Percentiles rank a stretch among this genome's conserved stretches.
These are phyloP conservation scores for Dufourea novaeangliae DNA, from an alignment of 1,140 invertebrate genomes.

Conservation along the genomic window DNA sequence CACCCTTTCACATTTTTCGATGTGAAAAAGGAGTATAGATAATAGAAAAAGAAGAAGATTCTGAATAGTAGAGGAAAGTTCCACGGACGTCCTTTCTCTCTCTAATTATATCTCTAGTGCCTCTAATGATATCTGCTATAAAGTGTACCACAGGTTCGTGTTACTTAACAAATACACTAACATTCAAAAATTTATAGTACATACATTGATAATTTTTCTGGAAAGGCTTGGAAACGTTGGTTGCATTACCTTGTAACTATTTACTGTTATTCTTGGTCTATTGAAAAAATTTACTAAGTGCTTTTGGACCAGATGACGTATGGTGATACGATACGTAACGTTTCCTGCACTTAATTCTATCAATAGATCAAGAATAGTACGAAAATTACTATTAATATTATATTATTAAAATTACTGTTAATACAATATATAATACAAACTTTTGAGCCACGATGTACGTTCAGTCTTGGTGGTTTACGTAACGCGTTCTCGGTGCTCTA, in stretches of 20 bases:
- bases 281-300: too few relatives aligned
- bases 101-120: constrained; percentile 11
- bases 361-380: too few relatives aligned
- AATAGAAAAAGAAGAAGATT: neutral
- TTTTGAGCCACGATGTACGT: too few relatives aligned
- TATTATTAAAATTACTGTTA: too few relatives aligned
- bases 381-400: too few relatives aligned
- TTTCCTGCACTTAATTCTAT: too few relatives aligned
- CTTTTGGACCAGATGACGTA: too few relatives aligned
- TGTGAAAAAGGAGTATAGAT: neutral
- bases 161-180: neutral
- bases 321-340: too few relatives aligned
- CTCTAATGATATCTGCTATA: constrained; percentile 2
- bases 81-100: neutral
- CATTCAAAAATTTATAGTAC: neutral
- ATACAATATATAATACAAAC: too few relatives aligned
- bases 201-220: neutral
- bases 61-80: neutral
- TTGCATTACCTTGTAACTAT: neutral
- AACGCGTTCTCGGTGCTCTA: neutral
- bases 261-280: too few relatives aligned
- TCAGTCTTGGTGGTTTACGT: neutral
- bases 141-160: neutral
- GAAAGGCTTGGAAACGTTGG: neutral
- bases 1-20: neutral